Conservation (phyloP, 2,797 vertebrate genomes). For the Diplodus puntazzo region DNA sequence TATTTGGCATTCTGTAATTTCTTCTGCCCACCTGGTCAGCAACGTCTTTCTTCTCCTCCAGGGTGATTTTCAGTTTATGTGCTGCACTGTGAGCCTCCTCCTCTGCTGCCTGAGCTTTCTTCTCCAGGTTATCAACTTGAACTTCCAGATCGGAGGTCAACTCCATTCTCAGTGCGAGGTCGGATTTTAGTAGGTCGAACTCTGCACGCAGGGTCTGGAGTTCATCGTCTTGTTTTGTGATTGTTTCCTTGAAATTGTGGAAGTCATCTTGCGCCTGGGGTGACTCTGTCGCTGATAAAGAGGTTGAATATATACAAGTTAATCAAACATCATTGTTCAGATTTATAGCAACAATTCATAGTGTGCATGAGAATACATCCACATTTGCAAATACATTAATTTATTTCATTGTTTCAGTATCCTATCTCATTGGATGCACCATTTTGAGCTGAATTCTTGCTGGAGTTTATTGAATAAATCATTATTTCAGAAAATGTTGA, state of each 20-base stretch:
- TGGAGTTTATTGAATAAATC: background rate
- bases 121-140: conserved; percentile 74
- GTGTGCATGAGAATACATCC: background rate
- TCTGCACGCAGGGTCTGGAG: conserved; percentile 75
- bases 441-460: too few relatives aligned
- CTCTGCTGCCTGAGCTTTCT: conserved; percentile 71
- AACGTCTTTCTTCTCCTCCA: conserved; percentile 75
- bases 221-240: conserved; percentile 71
- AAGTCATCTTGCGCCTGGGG: conserved; percentile 47
- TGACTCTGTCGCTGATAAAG: conserved; percentile 50
- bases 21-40: conserved; percentile 51
- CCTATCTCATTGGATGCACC: too few relatives aligned
- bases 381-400: too few relatives aligned
- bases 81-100: conserved; percentile 72
- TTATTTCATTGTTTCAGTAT: too few relatives aligned
- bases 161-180: conserved; percentile 80
- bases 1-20: background rate
- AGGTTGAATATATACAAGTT: conserved; percentile 9
- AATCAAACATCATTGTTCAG: background rate
- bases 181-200: conserved; percentile 77
- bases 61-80: conserved; percentile 66
- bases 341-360: background rate
- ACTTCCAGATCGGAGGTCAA: conserved; percentile 79
- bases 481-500: background rate
- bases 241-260: conserved; percentile 59